Evolutionary conservation across 2,797 vertebrate genomes (phyloP).

Genomic region (Artibeus jamaicensis): DNA sequence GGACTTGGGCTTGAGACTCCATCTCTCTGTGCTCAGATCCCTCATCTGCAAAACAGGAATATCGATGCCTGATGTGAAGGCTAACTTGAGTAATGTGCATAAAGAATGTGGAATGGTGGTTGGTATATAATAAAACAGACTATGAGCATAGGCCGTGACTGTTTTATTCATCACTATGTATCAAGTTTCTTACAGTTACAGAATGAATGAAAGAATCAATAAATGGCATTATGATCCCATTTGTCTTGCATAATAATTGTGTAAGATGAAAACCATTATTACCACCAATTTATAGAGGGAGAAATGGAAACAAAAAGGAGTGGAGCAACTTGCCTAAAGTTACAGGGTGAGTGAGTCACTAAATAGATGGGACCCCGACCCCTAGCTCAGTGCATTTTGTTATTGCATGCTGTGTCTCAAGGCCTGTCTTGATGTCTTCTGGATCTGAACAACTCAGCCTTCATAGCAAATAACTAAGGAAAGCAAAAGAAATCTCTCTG

Average conservation of each 20-base stretch:
- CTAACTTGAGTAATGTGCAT: not conserved
- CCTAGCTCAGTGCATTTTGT: not conserved
- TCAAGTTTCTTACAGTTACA: not conserved
- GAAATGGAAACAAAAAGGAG: not conserved
- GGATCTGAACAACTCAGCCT: not conserved
- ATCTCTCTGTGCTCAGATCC: not conserved
- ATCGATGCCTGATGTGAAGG: not conserved
- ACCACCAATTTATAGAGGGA: not conserved
- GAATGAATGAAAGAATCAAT: not conserved
- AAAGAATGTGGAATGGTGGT: not conserved
- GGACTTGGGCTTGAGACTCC: not conserved
- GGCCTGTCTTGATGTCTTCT: not conserved
- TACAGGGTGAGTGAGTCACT: not conserved
- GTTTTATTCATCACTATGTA: not conserved
- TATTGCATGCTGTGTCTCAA: not conserved
- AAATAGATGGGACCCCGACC: not conserved
- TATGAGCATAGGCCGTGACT: fast-evolving
- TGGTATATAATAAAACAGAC: not conserved
- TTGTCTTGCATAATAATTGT: not conserved
- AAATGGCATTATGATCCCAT: not conserved
- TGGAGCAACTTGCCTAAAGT: not conserved
- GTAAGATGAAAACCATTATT: not conserved
- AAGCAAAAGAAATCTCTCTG: not conserved
- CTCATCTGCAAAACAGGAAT: not conserved
- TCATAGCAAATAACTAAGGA: not conserved